Evolutionary conservation across 35 echinoderm and acorn worm genomes (phyloP).

Genomic region (Hemicentrotus pulcherrimus): DNA sequence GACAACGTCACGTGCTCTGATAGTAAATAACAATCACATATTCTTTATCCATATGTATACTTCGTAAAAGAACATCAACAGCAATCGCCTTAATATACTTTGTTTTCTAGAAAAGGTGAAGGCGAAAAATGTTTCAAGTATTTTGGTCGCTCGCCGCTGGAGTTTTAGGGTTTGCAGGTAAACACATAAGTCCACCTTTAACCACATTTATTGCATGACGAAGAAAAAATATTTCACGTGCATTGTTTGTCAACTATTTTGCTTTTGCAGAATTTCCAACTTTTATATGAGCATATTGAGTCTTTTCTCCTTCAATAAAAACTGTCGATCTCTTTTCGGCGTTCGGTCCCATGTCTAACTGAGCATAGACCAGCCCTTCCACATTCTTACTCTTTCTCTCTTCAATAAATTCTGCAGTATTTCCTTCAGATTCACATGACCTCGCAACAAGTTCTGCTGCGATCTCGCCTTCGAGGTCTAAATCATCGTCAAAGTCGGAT

Average conservation of each 20-base stretch:
- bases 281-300: constrained; percentile 44
- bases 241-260: not conserved
- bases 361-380: constrained; percentile 30
- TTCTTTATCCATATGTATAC: not conserved
- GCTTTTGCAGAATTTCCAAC: not conserved
- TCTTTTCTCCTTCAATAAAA: constrained; percentile 36
- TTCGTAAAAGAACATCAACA: not conserved
- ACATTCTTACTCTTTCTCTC: constrained; percentile 45
- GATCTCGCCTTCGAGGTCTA: constrained; percentile 44
- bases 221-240: not conserved
- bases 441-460: constrained; percentile 27
- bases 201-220: not conserved
- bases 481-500: constrained; percentile 36
- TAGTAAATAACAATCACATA: too few species aligned
- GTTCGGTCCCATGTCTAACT: constrained; percentile 40
- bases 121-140: not conserved
- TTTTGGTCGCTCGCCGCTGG: not conserved
- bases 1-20: too few species aligned
- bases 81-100: not conserved
- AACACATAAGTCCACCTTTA: too few species aligned
- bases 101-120: not conserved
- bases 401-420: not conserved
- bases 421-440: not conserved
- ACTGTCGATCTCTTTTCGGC: constrained; percentile 27
- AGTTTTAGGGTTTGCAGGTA: too few species aligned